Evolutionary conservation across 2,113 vertebrate genomes (phyloP).

Genomic region (Leptobrachium ailaonicum): DNA sequence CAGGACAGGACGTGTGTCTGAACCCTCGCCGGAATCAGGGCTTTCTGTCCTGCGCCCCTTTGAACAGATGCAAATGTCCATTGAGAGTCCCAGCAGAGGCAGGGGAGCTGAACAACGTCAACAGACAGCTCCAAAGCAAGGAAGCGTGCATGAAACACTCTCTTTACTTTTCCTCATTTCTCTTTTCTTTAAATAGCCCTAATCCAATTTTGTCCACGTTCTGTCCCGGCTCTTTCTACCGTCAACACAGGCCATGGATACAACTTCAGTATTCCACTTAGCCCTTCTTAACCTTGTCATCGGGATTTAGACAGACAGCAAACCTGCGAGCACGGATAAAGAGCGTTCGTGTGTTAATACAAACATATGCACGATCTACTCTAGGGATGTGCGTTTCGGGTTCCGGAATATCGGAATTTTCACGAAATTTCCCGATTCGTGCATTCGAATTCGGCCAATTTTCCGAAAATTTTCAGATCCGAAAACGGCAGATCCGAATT

Average conservation of each 20-base stretch:
- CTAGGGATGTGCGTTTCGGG: no score
- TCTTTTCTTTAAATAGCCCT: slow-evolving; percentile 41
- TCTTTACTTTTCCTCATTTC: slow-evolving; percentile 36
- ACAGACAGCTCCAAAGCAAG: slow-evolving; percentile 46
- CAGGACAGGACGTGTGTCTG: slow-evolving; percentile 34
- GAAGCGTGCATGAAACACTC: slow-evolving; percentile 44
- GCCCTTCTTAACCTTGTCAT: slow-evolving; percentile 22
- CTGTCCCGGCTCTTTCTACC: slow-evolving; percentile 41
- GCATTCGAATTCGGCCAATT: no score
- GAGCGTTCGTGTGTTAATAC: no score
- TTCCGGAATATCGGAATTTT: no score
- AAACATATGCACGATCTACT: no score
- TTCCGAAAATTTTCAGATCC: no score
- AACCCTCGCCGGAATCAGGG: slow-evolving; percentile 31
- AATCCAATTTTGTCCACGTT: slow-evolving; percentile 42
- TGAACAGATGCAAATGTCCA: slow-evolving; percentile 47
- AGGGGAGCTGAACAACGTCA: slow-evolving; percentile 34
- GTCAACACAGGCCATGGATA: slow-evolving; percentile 41
- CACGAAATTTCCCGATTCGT: no score
- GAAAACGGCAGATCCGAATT: no score
- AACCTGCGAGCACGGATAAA: background rate
- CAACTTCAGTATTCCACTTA: slow-evolving; percentile 20
- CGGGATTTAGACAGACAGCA: background rate
- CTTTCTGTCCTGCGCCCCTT: slow-evolving; percentile 39
- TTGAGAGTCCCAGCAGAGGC: slow-evolving; percentile 14